Evolutionary conservation across 2,797 vertebrate species (phyloP).

Genomic region (Hydrophis major): DNA sequence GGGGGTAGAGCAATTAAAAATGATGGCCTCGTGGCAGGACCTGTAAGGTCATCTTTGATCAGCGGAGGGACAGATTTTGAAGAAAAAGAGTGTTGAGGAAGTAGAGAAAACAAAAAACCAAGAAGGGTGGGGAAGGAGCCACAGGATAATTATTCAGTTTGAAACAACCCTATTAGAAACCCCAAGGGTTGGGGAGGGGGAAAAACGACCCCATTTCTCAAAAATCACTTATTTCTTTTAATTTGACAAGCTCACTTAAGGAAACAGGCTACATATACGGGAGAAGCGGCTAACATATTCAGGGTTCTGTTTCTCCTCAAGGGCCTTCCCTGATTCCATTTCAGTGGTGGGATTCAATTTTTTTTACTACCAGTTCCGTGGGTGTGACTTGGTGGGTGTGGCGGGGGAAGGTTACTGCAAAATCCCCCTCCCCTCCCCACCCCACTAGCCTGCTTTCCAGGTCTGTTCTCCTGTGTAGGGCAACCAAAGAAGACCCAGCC

Average conservation of each 20-base stretch:
- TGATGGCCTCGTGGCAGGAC: neutral
- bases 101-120: neutral
- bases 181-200: neutral
- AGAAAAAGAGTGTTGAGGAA: neutral
- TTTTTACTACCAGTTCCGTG: no score
- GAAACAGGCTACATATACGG: neutral
- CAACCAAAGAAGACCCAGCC: no score
- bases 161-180: neutral
- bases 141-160: neutral
- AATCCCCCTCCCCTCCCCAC: no score
- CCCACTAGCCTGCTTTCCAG: no score
- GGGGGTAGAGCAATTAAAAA: neutral
- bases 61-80: neutral
- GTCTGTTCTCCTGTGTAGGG: no score
- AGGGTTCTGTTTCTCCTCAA: neutral
- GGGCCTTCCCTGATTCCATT: neutral
- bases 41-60: constrained; percentile 15
- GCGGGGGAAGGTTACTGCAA: no score
- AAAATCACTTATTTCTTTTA: neutral
- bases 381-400: no score
- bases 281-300: neutral
- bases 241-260: neutral
- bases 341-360: no score
- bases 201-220: neutral
- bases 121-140: neutral